Evolutionary conservation across 2,888 invertebrate genomes (phyloP).

Genomic region (Neria commutata): DNA sequence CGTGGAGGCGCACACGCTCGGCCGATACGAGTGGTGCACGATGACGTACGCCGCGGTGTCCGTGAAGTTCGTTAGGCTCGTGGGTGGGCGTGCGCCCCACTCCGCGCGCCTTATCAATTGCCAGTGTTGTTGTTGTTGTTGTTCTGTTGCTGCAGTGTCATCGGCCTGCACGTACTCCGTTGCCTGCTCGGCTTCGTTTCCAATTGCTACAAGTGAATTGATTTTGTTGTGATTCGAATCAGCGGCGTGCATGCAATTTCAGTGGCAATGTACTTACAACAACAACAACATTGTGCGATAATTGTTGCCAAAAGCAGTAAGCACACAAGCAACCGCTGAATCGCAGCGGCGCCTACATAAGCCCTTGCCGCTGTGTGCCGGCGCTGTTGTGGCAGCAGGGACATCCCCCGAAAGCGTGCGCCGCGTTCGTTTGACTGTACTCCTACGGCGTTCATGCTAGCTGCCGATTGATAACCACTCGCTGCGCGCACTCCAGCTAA

Average conservation of each 20-base stretch:
- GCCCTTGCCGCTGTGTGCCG: neutral
- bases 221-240: too few species aligned
- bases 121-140: conserved; percentile 17
- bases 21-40: conserved; percentile 61
- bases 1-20: conserved; percentile 50
- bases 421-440: neutral
- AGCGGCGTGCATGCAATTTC: neutral
- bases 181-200: neutral
- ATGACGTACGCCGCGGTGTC: conserved; percentile 27
- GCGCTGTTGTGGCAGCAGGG: neutral
- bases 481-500: neutral
- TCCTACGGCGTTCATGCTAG: conserved; percentile 1
- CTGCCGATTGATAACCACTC: neutral
- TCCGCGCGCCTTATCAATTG: conserved; percentile 59
- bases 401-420: neutral
- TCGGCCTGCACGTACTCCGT: too few species aligned
- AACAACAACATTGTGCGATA: neutral
- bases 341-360: neutral
- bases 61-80: conserved; percentile 32
- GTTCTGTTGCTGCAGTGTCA: neutral
- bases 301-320: neutral
- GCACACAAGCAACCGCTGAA: neutral
- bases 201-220: neutral
- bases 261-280: neutral
- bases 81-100: conserved; percentile 66